A percentile compares a stretch with the other conserved stretches of the same genome.
phyloP scores from a whole-genome alignment of 2,113 vertebrate genomes.

The Excalfactoria chinensis region DNA sequence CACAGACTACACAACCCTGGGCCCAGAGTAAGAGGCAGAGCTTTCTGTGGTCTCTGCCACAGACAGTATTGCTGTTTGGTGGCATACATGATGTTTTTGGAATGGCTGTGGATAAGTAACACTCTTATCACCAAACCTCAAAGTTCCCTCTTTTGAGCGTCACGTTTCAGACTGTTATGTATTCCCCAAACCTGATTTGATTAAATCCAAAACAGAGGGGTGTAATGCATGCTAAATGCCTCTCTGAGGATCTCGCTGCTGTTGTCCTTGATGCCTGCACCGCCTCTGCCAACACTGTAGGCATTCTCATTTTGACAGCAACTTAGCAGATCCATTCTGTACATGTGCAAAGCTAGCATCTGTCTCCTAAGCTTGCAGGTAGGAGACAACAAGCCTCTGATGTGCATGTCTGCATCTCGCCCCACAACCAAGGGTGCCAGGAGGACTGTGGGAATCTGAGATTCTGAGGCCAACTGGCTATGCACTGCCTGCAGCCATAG shows the following conservation, averaged over 20 bases:
- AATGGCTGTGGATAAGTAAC: background rate
- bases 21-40: background rate
- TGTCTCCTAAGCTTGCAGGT: background rate
- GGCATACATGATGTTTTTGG: background rate
- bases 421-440: background rate
- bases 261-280: background rate
- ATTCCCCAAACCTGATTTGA: background rate
- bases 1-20: background rate
- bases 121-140: background rate
- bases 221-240: background rate
- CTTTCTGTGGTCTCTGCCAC: background rate
- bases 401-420: rapidly evolving
- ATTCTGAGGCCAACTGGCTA: background rate
- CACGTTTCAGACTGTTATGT: background rate
- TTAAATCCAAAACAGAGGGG: background rate
- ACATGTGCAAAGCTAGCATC: background rate
- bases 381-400: background rate
- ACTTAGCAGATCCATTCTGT: background rate
- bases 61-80: rapidly evolving
- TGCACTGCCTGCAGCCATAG: background rate
- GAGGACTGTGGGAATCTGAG: background rate
- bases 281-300: background rate
- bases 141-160: background rate
- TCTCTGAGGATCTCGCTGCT: background rate
- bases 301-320: background rate